phyloP scores from a whole-genome alignment of 2,113 vertebrate species.

The Sylvia atricapilla region DNA sequence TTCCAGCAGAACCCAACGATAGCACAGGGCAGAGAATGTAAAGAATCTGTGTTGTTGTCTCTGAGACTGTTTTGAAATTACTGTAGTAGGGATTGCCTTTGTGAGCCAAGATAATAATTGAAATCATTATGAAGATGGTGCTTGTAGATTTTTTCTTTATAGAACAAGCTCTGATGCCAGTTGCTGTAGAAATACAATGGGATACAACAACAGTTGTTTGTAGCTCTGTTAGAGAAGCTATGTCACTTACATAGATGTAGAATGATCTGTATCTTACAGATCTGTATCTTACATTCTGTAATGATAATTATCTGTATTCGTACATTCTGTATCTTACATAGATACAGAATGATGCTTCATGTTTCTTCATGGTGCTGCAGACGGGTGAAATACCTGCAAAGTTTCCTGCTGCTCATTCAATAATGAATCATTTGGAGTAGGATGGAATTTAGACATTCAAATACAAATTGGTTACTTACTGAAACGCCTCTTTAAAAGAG shows the following conservation, averaged over 20 bases:
- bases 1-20: background rate
- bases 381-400: background rate
- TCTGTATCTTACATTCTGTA: no score
- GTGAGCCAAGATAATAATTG: background rate
- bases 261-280: no score
- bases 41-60: background rate
- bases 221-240: background rate
- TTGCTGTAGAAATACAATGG: background rate
- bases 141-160: background rate
- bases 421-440: background rate
- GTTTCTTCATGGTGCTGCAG: background rate
- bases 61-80: background rate
- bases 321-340: no score
- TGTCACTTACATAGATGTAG: background rate
- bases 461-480: background rate
- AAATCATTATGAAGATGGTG: background rate
- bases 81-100: background rate
- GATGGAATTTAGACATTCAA: background rate
- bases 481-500: background rate
- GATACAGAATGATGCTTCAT: background rate
- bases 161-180: background rate
- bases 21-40: background rate
- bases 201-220: background rate
- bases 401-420: background rate
- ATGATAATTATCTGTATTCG: no score